A percentile compares a stretch with the other conserved stretches of the same genome.
Evolutionary conservation across 2,888 invertebrate genomes (phyloP).

Genomic region (Lasioglossum oenotherae): DNA sequence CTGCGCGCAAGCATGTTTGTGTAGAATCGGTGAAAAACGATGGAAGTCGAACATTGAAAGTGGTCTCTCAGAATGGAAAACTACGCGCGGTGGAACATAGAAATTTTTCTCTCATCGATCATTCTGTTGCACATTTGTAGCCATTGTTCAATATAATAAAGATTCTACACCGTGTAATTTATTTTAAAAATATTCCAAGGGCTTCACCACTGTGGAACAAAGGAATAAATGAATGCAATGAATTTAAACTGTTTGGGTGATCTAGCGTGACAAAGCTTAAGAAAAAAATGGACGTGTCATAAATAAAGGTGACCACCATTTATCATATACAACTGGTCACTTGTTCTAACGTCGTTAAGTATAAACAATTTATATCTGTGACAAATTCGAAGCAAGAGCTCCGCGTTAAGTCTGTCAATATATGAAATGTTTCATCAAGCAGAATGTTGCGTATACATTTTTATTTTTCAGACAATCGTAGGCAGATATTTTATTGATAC

Average conservation of each 20-base stretch:
- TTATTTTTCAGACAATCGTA: no score
- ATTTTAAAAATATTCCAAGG: neutral
- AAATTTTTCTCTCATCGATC: slow-evolving; percentile 1
- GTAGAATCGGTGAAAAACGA: slow-evolving; percentile 2
- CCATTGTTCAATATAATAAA: slow-evolving; percentile 5
- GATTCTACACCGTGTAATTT: neutral
- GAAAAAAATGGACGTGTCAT: neutral
- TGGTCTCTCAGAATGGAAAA: neutral
- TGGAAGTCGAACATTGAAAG: slow-evolving; percentile 9
- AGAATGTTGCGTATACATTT: neutral
- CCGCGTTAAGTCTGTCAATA: neutral
- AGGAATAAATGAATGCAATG: neutral
- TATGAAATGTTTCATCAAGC: neutral
- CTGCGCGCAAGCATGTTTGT: neutral
- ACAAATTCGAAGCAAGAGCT: neutral
- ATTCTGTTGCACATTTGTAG: slow-evolving; percentile 2
- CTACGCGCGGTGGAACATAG: neutral
- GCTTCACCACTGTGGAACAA: neutral
- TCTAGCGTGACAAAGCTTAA: neutral
- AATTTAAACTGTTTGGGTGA: neutral
- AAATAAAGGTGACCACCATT: neutral
- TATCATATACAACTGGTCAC: neutral
- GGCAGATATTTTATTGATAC: neutral
- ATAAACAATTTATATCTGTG: neutral
- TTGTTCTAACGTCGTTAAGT: neutral